phyloP scores from a whole-genome alignment of 2,113 vertebrate genomes.

The Emydura subglobosa region DNA sequence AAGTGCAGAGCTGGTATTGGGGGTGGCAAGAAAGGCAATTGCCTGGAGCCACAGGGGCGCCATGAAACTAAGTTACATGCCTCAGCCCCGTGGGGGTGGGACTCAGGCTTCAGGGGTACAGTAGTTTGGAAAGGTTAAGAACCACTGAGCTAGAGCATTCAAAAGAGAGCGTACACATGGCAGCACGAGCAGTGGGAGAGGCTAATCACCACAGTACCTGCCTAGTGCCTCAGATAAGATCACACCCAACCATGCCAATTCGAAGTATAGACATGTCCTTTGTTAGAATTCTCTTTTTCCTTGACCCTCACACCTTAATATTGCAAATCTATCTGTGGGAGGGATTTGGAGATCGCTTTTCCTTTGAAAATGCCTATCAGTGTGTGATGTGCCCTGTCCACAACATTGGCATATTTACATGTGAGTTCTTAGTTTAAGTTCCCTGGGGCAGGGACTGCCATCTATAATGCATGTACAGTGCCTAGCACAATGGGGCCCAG shows the following conservation, averaged over 20 bases:
- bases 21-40: too few relatives aligned
- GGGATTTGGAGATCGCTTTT: background rate
- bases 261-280: background rate
- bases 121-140: too few relatives aligned
- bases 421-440: background rate
- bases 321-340: background rate
- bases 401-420: background rate
- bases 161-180: too few relatives aligned
- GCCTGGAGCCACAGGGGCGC: too few relatives aligned
- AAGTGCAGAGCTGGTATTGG: too few relatives aligned
- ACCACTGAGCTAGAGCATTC: too few relatives aligned
- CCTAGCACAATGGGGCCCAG: background rate
- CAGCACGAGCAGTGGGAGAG: background rate
- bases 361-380: background rate
- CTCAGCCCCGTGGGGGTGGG: too few relatives aligned
- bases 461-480: background rate
- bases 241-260: background rate
- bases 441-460: background rate
- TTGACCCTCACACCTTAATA: background rate
- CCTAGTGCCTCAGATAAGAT: background rate
- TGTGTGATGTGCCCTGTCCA: background rate
- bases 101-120: too few relatives aligned
- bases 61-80: too few relatives aligned
- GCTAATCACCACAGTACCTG: background rate
- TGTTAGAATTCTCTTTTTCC: background rate